Percentiles rank a stretch among this genome's conserved stretches.
Evolutionary conservation across 2,797 vertebrate genomes (phyloP).

Genomic region (Philypnodon macrostomus): DNA sequence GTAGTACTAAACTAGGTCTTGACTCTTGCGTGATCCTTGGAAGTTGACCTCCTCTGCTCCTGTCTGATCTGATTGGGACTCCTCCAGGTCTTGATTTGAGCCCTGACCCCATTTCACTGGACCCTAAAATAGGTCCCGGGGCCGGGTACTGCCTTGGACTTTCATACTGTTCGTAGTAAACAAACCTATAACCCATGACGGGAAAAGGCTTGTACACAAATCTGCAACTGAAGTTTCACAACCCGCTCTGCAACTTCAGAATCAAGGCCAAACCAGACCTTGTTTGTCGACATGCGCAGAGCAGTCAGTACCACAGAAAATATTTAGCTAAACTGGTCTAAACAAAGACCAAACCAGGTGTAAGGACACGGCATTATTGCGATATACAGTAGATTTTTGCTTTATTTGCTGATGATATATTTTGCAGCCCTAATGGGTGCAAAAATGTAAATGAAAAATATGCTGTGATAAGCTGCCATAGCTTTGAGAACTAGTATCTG

Average conservation of each 20-base stretch:
- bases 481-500: too few species aligned
- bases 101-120: conserved; percentile 68
- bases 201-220: conserved; percentile 8
- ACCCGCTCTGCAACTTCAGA: background rate
- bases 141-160: conserved; percentile 32
- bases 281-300: background rate
- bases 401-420: too few species aligned
- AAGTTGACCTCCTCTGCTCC: too few species aligned
- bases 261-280: background rate
- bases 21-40: too few species aligned
- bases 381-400: too few species aligned
- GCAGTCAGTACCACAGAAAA: background rate
- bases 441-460: too few species aligned
- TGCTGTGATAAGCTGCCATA: too few species aligned
- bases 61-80: conserved; percentile 48
- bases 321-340: too few species aligned
- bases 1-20: background rate
- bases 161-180: conserved; percentile 24
- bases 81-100: conserved; percentile 51
- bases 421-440: too few species aligned
- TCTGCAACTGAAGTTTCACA: background rate
- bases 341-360: too few species aligned
- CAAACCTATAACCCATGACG: conserved; percentile 4
- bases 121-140: conserved; percentile 60
- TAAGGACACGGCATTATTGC: too few species aligned